Percentiles rank a stretch among this genome's conserved stretches.
These are phyloP conservation scores for Hydractinia echinata DNA, from an alignment of 30 jellyfish, hydroid and myxozoan genomes.

Conservation along the genomic window DNA sequence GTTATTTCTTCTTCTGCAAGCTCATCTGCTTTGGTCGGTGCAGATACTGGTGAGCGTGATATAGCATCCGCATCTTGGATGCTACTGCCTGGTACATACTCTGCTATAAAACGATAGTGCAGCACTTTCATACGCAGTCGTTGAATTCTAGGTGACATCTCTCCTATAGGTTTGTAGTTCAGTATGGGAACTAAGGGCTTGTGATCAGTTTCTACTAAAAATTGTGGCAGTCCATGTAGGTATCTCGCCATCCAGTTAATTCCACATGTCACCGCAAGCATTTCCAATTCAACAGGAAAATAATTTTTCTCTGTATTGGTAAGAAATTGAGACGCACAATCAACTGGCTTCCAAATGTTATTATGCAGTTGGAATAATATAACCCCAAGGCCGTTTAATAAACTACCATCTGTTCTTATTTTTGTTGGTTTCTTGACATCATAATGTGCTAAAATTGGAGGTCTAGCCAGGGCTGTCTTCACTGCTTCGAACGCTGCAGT, in stretches of 20 bases:
- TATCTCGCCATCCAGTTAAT: background rate
- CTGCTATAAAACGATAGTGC: conserved; percentile 1
- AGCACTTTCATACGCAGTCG: background rate
- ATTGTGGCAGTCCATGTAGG: conserved; percentile 13
- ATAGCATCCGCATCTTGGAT: conserved; percentile 15
- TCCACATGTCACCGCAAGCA: conserved; percentile 19
- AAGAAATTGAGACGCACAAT: conserved; percentile 43
- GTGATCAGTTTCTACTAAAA: conserved; percentile 16
- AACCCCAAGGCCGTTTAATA: conserved; percentile 37
- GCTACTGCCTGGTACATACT: conserved; percentile 13
- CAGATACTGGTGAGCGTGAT: conserved; percentile 18
- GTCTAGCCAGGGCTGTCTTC: background rate
- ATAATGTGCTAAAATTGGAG: conserved; percentile 26
- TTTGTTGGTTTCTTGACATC: conserved; percentile 35
- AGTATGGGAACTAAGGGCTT: conserved; percentile 21
- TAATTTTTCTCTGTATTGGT: background rate
- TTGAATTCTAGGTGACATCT: background rate
- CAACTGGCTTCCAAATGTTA: conserved; percentile 38
- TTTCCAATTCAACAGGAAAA: background rate
- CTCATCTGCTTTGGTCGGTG: conserved; percentile 23
- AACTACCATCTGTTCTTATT: conserved; percentile 49
- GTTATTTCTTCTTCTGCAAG: conserved; percentile 18
- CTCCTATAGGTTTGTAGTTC: conserved; percentile 18
- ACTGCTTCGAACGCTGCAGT: conserved; percentile 30
- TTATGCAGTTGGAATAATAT: conserved; percentile 26